Percentiles rank a stretch among this genome's conserved stretches.
These are phyloP conservation scores for Lasioglossum leucozonium DNA, from an alignment of 2,888 invertebrate genomes.

Conservation along the genomic window DNA sequence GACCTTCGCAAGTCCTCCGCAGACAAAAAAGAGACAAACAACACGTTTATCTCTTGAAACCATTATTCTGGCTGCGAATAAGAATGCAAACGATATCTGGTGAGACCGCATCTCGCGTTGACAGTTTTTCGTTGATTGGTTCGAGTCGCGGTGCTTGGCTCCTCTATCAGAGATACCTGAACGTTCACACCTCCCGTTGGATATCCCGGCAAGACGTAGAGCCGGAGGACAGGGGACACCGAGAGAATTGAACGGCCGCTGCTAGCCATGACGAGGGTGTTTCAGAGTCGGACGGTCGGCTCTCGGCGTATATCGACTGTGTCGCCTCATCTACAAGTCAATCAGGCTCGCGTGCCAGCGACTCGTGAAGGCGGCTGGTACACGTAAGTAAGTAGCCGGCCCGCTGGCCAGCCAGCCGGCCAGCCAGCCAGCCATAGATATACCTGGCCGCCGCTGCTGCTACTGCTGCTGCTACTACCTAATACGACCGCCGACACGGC, in stretches of 20 bases:
- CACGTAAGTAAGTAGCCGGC: constrained; percentile 73
- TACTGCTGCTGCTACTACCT: constrained; percentile 39
- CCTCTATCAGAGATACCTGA: not conserved
- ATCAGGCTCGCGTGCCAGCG: constrained; percentile 83
- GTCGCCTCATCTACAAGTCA: constrained; percentile 85
- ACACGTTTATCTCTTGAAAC: not conserved
- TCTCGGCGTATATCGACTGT: constrained; percentile 80
- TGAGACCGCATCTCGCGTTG: not conserved
- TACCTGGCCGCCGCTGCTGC: constrained; percentile 41
- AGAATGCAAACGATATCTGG: not conserved
- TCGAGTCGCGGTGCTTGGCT: not conserved
- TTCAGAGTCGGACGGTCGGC: constrained; percentile 64
- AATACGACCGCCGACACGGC: constrained; percentile 68
- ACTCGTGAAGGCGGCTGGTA: constrained; percentile 79
- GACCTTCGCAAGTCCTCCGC: no score
- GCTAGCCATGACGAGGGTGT: constrained; percentile 50
- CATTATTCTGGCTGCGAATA: not conserved
- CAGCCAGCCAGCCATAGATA: constrained; percentile 59
- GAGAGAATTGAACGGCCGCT: constrained; percentile 39
- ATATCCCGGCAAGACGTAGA: constrained; percentile 2
- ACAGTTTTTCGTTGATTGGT: not conserved
- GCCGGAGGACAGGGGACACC: not conserved
- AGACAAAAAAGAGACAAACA: no score
- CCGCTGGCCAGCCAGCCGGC: constrained; percentile 61
- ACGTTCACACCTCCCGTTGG: constrained; percentile 10